Evolutionary conservation across 2,113 vertebrate genomes (phyloP).

Genomic region (Macroglossus sobrinus): DNA sequence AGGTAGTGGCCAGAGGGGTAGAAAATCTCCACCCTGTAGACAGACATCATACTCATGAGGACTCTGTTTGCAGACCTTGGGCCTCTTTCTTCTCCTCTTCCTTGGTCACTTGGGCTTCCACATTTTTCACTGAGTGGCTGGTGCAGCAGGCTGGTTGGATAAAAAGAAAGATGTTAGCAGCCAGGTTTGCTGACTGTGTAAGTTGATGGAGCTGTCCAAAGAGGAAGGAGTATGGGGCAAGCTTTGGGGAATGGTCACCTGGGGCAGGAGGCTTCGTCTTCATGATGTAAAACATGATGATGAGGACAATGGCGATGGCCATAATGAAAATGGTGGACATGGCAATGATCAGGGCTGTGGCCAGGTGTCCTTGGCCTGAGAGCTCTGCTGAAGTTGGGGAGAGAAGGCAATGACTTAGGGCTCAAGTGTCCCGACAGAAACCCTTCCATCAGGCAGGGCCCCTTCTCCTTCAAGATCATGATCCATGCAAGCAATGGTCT

Average conservation of each 20-base stretch:
- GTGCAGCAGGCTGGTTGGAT: conserved; percentile 90
- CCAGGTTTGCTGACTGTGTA: not conserved
- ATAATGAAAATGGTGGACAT: conserved; percentile 99
- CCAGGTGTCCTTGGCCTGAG: conserved; percentile 94
- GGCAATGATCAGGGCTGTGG: conserved; percentile 97
- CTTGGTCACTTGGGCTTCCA: conserved; percentile 89
- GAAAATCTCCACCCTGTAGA: not conserved
- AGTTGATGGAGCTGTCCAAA: not conserved
- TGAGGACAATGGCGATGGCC: conserved; percentile 98
- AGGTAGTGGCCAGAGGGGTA: not conserved
- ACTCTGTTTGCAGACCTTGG: conserved; percentile 83
- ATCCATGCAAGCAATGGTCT: not conserved
- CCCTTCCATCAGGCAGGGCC: not conserved
- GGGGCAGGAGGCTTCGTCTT: conserved; percentile 94
- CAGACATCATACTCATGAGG: not conserved
- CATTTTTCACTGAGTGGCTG: conserved; percentile 91
- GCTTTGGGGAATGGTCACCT: conserved; percentile 81
- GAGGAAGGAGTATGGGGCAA: not conserved
- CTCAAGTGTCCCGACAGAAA: not conserved
- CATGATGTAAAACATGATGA: conserved; percentile 98
- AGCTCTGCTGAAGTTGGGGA: conserved; percentile 83
- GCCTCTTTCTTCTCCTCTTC: conserved; percentile 96
- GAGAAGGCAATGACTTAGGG: not conserved
- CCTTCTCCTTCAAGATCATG: not conserved
- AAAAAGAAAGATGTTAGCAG: conserved; percentile 36